Evolutionary conservation across 2,888 invertebrate genomes (phyloP), one percentile per base, ranked within the genome.

Genomic region (Morpho deidamia): DNA sequence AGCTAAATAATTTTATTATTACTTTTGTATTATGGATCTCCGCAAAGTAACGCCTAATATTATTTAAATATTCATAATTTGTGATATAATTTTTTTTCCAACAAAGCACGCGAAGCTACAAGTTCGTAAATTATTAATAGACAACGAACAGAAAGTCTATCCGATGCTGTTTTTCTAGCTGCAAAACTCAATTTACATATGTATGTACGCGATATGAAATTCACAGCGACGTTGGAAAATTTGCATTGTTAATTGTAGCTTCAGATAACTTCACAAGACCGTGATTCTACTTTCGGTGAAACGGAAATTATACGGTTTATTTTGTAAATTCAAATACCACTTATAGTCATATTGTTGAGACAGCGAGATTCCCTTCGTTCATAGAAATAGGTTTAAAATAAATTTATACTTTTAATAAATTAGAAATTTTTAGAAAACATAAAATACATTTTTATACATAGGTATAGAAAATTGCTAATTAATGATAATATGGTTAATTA

Each of bases 211-310:
- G 67, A 73, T 83, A 83, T 85, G 85, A 85, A 86, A 87, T 83
- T 81, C 83, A 78, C 82, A 83, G 72, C 78, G 78, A 83, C 76
- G 68, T 66, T 61, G 71, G 63, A 65, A 72, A 71, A 89, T 89
- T 87, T 85, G 86, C 86, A 88, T 88, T 86, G 88, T 86, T 88
- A 89, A 87, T 87, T 86, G 83, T 78, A 77, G 73, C 67, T 72
- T 66, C 71, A 66, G 60, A 53, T 59, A 58, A 61, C 66, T 69
- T 63, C 62, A 52, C 56, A 55, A 59, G 62, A 59, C 58, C 55
- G 45, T 37, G 60, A 43, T 48, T 53, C 41, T 48, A 55, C 52
- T 61, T 56, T 54, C 32, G 38, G 46, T 35, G 39, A 51, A 2
- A 39, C 33, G 43, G 38, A 52, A 58, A 59, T 59, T 53, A 23